Evolutionary conservation across 2,113 vertebrate genomes (phyloP).

Genomic region (Otocyon megalotis): DNA sequence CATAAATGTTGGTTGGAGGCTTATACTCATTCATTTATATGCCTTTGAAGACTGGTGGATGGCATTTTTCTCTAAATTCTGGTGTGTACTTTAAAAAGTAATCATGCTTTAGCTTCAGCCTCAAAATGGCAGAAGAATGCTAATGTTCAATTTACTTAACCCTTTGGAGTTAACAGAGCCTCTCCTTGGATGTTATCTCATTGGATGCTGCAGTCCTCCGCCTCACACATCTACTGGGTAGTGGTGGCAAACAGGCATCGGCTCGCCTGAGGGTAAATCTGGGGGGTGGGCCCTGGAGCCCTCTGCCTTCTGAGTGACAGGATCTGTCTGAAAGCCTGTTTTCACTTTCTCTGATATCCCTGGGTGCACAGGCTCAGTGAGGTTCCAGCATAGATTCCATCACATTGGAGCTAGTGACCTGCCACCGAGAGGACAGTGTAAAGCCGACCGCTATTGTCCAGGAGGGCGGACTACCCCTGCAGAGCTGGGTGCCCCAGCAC

Average conservation of each 20-base stretch:
- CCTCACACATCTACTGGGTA: background rate
- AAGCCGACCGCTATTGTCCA: background rate
- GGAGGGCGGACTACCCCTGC: background rate
- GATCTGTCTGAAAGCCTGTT: background rate
- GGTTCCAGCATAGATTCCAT: background rate
- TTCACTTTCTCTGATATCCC: background rate
- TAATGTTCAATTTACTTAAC: background rate
- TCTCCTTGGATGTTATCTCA: background rate
- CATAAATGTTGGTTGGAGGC: background rate
- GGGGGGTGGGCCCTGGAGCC: fast-evolving
- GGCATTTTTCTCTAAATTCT: background rate
- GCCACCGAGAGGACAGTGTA: background rate
- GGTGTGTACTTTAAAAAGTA: background rate
- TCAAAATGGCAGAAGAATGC: background rate
- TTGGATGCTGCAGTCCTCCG: background rate
- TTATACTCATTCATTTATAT: background rate
- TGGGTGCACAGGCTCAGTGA: background rate
- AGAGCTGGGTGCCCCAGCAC: background rate
- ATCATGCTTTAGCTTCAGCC: background rate
- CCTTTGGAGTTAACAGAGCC: background rate
- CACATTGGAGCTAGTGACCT: background rate
- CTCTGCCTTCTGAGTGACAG: background rate
- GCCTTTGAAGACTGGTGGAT: background rate
- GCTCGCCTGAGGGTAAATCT: background rate
- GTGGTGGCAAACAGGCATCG: fast-evolving